Base-by-base conservation (phyloP, 1,140 invertebrate genomes). In the Lepeophtheirus salmonis region DNA sequence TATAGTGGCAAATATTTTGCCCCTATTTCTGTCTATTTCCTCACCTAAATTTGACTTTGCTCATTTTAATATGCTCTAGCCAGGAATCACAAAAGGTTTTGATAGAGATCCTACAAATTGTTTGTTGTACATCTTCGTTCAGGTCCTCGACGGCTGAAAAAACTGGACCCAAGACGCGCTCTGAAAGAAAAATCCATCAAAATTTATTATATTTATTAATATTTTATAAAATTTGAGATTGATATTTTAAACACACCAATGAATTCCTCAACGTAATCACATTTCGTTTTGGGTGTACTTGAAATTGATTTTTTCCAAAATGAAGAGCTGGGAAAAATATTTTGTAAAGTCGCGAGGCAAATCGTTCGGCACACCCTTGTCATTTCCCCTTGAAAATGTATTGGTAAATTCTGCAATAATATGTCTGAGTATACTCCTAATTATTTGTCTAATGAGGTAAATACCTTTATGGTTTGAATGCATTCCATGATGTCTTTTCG, bases 71-170 rank as follows among this genome's bases (percentile, higher is more conserved):
- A 23, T 61, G 59, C 21, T 61, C 49, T 12, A 61, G 49, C 59
- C 59, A 61, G 18, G 59, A 49, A 16, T 61, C 59, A 53, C 59
- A 61, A 18, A 61, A 50, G 18, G 59, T 54, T 50, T 61, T 57
- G 16, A 57, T 17, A n/a, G 55, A 16, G 2, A 57, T 24, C 3
- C 55, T 24, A 41, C 20, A 21, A 10, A 57, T 41, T 14, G 22
- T 57, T 21, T 57, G 55, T 18, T 57, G 55, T 12, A 41, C 26
- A 21, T 57, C 26, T 17, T 17, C 26, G 21, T 41, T 25, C 55
- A 57, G 20, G 4, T 17, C n/a, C n/a, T 26, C 26, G 3, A 57
- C 2, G 1, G 55, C 23, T 10, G 21, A 17, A 21, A 57, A 25
- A 41, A 57, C 55, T 1, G 55, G 55, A 4, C 20, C 23, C 4